Conservation (phyloP, 2,888 invertebrate species). For the Trisateles emortualis region DNA sequence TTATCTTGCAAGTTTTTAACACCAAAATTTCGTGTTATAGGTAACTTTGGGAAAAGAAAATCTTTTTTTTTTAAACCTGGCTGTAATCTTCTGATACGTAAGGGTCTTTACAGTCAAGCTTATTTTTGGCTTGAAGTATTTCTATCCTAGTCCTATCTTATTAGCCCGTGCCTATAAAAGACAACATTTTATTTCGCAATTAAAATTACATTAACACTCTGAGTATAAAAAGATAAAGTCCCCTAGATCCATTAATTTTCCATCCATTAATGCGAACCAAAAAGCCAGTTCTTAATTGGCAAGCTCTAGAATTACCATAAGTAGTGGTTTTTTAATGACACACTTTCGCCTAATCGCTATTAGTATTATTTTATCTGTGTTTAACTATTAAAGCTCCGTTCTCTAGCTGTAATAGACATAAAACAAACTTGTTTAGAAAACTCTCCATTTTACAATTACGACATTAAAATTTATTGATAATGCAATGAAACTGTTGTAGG, state of each 20-base stretch:
- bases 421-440: constrained; percentile 17
- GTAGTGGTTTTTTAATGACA: not conserved
- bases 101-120: too few relatives aligned
- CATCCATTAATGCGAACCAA: not conserved
- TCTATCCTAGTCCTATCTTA: not conserved
- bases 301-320: not conserved
- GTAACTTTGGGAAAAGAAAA: too few relatives aligned
- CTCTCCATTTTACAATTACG: constrained; percentile 22
- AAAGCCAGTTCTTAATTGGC: not conserved
- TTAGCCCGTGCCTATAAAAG: not conserved
- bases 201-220: not conserved
- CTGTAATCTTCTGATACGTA: too few relatives aligned
- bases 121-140: too few relatives aligned
- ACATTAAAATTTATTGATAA: constrained; percentile 15
- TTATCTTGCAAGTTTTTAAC: too few relatives aligned
- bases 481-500: too few relatives aligned
- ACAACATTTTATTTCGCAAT: not conserved
- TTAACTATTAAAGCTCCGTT: not conserved
- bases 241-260: not conserved
- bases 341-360: constrained; percentile 5
- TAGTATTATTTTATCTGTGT: not conserved
- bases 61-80: too few relatives aligned
- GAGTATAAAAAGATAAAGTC: not conserved
- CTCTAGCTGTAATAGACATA: not conserved
- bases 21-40: too few relatives aligned